Evolutionary conservation across 1,140 invertebrate genomes (phyloP), one percentile per base, ranked within the genome.

Genomic region (Drosophila sechellia): DNA sequence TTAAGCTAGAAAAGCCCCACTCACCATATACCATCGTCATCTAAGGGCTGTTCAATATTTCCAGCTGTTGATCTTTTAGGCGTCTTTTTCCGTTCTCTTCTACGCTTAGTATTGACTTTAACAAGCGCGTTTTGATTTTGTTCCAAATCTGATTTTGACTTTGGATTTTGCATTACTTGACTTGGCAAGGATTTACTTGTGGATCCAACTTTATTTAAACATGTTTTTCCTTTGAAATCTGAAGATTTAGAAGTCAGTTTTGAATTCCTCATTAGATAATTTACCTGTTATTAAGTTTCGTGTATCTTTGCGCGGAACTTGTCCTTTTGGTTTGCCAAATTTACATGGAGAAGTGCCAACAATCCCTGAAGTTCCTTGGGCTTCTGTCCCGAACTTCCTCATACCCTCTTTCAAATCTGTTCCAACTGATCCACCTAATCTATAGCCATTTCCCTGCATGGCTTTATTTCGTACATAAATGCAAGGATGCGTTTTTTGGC

Each of bases 21-120:
- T 75, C 17, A 74, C 71, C 71, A 74, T 43, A 74, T 8, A 13
- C 69, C 48, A 25, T 70, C 43, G 13, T 57, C 52, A n/a, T 35
- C 58, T 1, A 6, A 4, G 42, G n/a, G 8, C 8, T 15, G 40
- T 17, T 45, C 42, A 45, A 45, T 20, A 11, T 8, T 5, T 48
- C 39, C 17, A 10, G n/a, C 17, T 10, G 20, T 22, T 8, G 20
- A 27, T 22, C 45, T 61, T 12, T 25, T 3, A 5, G 31, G 31
- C 6, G 31, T 2, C 22, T 46, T 63, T 15, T 34, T 48, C 2
- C 25, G 10, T 5, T 4, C 1, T 31, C n/a, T 57, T n/a, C 46
- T 74, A 4, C 25, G 17, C 12, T 68, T 83, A 1, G 42, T 10
- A 4, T 54, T 72, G 3, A 15, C 0, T 12, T 56, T 79, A 3